phyloP scores from a whole-genome alignment of 2,888 invertebrate genomes.

The Cantharis lateralis region DNA sequence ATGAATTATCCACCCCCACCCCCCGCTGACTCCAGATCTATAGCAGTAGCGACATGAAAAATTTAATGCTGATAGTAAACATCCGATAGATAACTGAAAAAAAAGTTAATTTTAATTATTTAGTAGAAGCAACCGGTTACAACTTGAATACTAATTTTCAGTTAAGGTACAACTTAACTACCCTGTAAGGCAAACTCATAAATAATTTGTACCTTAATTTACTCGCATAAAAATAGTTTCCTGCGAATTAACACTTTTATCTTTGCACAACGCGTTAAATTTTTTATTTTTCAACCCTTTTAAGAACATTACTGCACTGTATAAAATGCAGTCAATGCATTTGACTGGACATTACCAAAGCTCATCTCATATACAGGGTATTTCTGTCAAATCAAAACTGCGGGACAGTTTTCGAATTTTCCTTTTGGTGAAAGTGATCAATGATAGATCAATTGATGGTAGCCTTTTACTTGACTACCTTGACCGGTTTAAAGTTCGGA shows the following conservation, averaged over 20 bases:
- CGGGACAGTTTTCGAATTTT: too few relatives aligned
- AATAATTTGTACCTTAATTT: not conserved
- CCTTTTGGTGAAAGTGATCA: too few relatives aligned
- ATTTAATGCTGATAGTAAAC: conserved; percentile 54
- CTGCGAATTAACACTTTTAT: not conserved
- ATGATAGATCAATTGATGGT: too few relatives aligned
- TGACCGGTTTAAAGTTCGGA: too few relatives aligned
- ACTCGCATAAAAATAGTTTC: not conserved
- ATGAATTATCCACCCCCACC: conserved; percentile 55
- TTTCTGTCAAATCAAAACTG: too few relatives aligned
- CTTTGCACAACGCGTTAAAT: not conserved
- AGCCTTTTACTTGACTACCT: too few relatives aligned
- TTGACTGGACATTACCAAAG: not conserved
- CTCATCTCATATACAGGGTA: not conserved
- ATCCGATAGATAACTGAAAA: conserved; percentile 29
- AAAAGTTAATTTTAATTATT: conserved; percentile 27
- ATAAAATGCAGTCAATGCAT: not conserved
- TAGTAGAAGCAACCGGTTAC: conserved; percentile 3
- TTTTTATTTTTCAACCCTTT: not conserved
- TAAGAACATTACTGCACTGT: not conserved
- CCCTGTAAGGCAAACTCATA: not conserved
- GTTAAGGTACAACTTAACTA: not conserved
- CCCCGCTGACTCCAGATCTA: conserved; percentile 41
- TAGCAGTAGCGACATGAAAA: conserved; percentile 53
- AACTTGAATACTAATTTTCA: not conserved